Evolutionary conservation across 1,140 invertebrate genomes (phyloP).

Genomic region (Aricia agestis): DNA sequence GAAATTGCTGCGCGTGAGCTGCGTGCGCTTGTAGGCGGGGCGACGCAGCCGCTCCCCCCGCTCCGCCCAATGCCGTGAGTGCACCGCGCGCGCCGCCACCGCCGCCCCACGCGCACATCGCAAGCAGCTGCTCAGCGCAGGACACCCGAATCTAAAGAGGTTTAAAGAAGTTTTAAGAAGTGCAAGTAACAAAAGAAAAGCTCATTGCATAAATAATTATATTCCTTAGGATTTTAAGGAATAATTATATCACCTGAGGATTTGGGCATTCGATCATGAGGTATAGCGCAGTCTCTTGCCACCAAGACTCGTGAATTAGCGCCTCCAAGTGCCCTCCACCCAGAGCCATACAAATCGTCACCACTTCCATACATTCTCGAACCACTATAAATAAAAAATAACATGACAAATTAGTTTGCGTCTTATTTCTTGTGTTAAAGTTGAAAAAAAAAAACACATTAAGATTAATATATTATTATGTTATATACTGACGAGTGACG

Average conservation of each 20-base stretch:
- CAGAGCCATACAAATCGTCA: constrained; percentile 92
- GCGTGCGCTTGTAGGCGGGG: constrained; percentile 49
- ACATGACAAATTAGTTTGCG: not conserved
- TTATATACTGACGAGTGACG: constrained; percentile 55
- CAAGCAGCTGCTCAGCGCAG: constrained; percentile 64
- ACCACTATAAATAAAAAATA: constrained; percentile 79
- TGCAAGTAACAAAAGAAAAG: too few relatives aligned
- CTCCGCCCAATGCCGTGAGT: constrained; percentile 49
- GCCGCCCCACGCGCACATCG: constrained; percentile 68
- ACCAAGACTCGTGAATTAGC: constrained; percentile 83
- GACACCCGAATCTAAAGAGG: constrained; percentile 56
- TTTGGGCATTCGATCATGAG: constrained; percentile 88
- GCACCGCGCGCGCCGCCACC: constrained; percentile 54
- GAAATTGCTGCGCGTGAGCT: constrained; percentile 62
- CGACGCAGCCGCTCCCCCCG: constrained; percentile 41
- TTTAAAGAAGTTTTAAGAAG: too few relatives aligned
- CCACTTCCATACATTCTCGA: constrained; percentile 93
- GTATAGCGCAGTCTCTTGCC: constrained; percentile 93
- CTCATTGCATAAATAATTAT: too few relatives aligned
- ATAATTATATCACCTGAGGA: constrained; percentile 61
- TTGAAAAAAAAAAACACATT: too few relatives aligned
- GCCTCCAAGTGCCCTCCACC: constrained; percentile 88
- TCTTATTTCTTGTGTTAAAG: too few relatives aligned
- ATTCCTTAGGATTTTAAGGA: not conserved
- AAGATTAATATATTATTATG: too few relatives aligned